Evolutionary conservation across 92 coral and sea anemone genomes (phyloP), one percentile per base, ranked within the genome.

Genomic region (Epizoanthus ramosus): DNA sequence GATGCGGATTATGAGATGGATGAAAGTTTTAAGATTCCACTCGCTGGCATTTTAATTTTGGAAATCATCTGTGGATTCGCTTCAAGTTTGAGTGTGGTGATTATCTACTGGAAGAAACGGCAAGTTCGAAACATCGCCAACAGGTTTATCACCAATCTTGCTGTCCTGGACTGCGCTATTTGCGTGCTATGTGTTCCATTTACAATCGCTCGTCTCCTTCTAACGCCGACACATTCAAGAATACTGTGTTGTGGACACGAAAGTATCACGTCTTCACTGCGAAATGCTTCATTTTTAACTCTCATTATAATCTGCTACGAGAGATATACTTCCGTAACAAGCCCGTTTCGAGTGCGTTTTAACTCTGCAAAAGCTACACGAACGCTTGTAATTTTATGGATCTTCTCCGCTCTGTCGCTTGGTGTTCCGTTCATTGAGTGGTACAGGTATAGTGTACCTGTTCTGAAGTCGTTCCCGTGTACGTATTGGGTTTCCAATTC

Each of bases 221-320:
- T 66, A n/a, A 86, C 82, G 54, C 91, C 93, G n/a, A 15, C 13
- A 47, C 89, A 85, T 28, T 66, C 94, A 3, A 19, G 72, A 12
- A 14, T 93, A 50, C 84, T 93, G 39, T 93, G 98, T 50, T 88
- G 87, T 12, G 87, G 87, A 24, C 98, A 93, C 31, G 98, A 93
- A 64, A 89, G 94, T n/a, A 64, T 92, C 1, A 87, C 93, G 54
- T 93, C 98, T 45, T 87, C 84, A 45, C 58, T 93, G 24, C 81
- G 98, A 77, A 93, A 93, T 45, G 93, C 98, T 9, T 93, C 98
- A 56, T 81, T 93, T 33, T 35, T 84, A 28, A 93, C 95, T 3
- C 80, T 93, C 3, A 80, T 93, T 17, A 24, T 93, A 14, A 93
- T 93, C 41, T 89, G 98, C 74, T 90, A 90, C 60, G 94, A 93